Evolutionary conservation across 2,113 vertebrate genomes (phyloP).

Genomic region (Ceyx melanurus): DNA sequence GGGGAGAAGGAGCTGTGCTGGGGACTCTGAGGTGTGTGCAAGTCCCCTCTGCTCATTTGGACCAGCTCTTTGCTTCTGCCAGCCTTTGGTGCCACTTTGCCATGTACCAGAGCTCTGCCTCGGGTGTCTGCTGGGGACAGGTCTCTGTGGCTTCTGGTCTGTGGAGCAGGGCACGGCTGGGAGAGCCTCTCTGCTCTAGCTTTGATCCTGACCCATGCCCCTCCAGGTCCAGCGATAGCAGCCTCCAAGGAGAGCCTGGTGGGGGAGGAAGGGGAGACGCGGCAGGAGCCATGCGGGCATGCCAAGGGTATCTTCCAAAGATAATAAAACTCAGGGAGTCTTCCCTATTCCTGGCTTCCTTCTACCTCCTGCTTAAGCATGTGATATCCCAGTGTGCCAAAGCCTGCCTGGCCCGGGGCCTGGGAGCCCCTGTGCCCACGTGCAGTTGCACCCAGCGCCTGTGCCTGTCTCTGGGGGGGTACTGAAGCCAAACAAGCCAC

Average conservation of each 20-base stretch:
- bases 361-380: not conserved
- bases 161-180: not conserved
- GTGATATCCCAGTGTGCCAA: not conserved
- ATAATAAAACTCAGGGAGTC: slow-evolving; percentile 34
- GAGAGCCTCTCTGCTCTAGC: not conserved
- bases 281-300: rapidly evolving
- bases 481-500: rapidly evolving
- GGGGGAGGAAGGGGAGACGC: no score
- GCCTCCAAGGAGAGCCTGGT: not conserved
- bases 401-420: not conserved
- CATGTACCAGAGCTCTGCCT: not conserved
- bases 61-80: not conserved
- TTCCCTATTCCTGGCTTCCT: not conserved
- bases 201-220: not conserved
- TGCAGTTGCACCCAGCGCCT: rapidly evolving
- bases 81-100: not conserved
- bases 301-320: not conserved
- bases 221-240: not conserved
- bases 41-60: rapidly evolving
- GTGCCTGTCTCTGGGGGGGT: rapidly evolving
- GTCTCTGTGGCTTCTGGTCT: not conserved
- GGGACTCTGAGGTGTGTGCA: not conserved
- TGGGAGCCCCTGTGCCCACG: not conserved
- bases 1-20: not conserved
- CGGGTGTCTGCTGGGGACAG: not conserved